A percentile compares a stretch with the other conserved stretches of the same genome.
Evolutionary conservation across 2,888 invertebrate species (phyloP).

Genomic region (Sarcophaga carnaria): DNA sequence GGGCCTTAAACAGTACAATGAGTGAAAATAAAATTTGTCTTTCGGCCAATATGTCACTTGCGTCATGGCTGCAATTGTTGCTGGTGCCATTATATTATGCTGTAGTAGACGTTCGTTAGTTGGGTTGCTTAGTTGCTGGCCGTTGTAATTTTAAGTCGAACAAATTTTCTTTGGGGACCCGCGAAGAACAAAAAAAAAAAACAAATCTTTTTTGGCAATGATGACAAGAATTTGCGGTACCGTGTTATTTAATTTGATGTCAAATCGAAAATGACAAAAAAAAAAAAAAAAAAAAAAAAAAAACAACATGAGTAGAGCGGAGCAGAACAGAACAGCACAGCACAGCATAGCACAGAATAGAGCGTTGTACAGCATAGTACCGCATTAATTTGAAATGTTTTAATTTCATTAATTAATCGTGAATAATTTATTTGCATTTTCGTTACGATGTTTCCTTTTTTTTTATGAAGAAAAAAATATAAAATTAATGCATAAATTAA

Average conservation of each 20-base stretch:
- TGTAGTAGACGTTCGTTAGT: neutral
- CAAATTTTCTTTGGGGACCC: slow-evolving; percentile 31
- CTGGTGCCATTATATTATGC: slow-evolving; percentile 10
- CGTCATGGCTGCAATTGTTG: slow-evolving; percentile 60
- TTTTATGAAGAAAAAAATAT: slow-evolving; percentile 1
- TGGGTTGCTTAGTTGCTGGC: neutral
- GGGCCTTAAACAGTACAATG: neutral
- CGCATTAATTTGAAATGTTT: slow-evolving; percentile 57
- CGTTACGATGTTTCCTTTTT: too few relatives aligned
- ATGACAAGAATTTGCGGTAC: slow-evolving; percentile 65
- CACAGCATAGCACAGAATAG: too few relatives aligned
- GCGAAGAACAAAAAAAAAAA: slow-evolving; percentile 19
- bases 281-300: neutral
- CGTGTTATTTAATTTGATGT: slow-evolving; percentile 68
- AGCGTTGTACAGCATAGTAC: too few relatives aligned
- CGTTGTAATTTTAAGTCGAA: slow-evolving; percentile 35
- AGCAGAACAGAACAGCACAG: neutral
- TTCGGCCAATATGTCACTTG: slow-evolving; percentile 66
- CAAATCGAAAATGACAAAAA: slow-evolving; percentile 50
- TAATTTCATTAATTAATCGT: slow-evolving; percentile 67
- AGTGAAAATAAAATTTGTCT: slow-evolving; percentile 57
- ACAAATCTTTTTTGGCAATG: slow-evolving; percentile 53
- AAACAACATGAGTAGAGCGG: neutral
- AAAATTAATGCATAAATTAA: slow-evolving; percentile 10
- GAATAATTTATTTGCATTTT: slow-evolving; percentile 50